A percentile compares a stretch with the other conserved stretches of the same genome.
phyloP scores from a whole-genome alignment of 1,140 invertebrate genomes.

The Psix sp. region DNA sequence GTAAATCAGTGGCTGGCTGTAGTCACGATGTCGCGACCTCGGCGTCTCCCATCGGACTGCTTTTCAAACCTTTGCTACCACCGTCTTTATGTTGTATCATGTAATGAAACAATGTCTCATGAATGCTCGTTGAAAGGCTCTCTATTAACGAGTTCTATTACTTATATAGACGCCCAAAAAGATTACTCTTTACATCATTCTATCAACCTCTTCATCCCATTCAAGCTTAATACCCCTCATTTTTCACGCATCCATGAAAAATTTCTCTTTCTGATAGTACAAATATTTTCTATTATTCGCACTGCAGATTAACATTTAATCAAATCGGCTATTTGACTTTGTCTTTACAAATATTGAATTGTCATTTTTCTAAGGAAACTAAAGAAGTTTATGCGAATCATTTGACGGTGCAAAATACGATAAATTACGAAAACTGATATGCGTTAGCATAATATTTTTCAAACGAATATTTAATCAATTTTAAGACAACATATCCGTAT shows the following conservation, averaged over 20 bases:
- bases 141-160: slow-evolving; percentile 68
- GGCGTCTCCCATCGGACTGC: slow-evolving; percentile 67
- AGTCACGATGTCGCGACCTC: slow-evolving; percentile 77
- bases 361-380: no score
- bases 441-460: no score
- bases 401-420: no score
- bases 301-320: no score
- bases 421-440: no score
- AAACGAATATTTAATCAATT: no score
- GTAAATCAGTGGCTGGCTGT: slow-evolving; percentile 75
- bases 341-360: no score
- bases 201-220: neutral
- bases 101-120: slow-evolving; percentile 58
- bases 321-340: no score
- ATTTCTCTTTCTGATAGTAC: no score
- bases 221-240: neutral
- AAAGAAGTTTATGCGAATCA: no score
- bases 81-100: slow-evolving; percentile 61
- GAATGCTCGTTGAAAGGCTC: slow-evolving; percentile 65
- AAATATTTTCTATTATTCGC: no score
- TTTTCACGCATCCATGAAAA: neutral
- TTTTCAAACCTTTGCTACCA: slow-evolving; percentile 69
- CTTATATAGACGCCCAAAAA: slow-evolving; percentile 63
- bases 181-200: slow-evolving; percentile 9
- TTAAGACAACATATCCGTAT: no score